A percentile compares a stretch with the other conserved stretches of the same genome.
Evolutionary conservation across 2,113 vertebrate genomes (phyloP).

Genomic region (Condylura cristata): DNA sequence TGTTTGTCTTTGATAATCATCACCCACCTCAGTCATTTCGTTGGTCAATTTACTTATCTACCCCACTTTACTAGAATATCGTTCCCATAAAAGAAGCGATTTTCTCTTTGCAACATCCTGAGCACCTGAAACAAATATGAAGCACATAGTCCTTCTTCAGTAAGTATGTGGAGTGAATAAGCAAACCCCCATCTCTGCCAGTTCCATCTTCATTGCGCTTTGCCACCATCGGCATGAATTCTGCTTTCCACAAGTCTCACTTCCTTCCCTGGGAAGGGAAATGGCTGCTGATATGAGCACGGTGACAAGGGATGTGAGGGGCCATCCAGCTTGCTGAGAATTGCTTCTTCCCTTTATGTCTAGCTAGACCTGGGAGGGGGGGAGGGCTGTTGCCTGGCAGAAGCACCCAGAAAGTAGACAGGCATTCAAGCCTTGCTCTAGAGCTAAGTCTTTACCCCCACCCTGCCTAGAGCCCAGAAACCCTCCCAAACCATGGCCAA

Average conservation of each 20-base stretch:
- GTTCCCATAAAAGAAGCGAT: not conserved
- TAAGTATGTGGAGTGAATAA: not conserved
- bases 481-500: not conserved
- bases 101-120: not conserved
- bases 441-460: not conserved
- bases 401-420: constrained; percentile 42
- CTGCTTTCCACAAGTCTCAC: constrained; percentile 33
- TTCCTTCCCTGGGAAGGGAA: constrained; percentile 61
- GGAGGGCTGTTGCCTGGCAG: constrained; percentile 64
- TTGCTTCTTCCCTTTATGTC: constrained; percentile 70
- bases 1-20: not conserved
- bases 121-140: not conserved
- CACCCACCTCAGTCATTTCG: not conserved
- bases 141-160: not conserved
- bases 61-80: not conserved
- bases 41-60: not conserved
- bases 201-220: constrained; percentile 36
- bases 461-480: not conserved
- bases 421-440: constrained; percentile 33
- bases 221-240: constrained; percentile 57
- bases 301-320: constrained; percentile 57
- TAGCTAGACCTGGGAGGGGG: constrained; percentile 57
- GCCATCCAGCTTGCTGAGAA: constrained; percentile 74
- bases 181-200: not conserved
- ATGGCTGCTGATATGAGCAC: constrained; percentile 71